phyloP scores from a whole-genome alignment of 2,888 invertebrate species.

The Lamellibrachia satsuma region DNA sequence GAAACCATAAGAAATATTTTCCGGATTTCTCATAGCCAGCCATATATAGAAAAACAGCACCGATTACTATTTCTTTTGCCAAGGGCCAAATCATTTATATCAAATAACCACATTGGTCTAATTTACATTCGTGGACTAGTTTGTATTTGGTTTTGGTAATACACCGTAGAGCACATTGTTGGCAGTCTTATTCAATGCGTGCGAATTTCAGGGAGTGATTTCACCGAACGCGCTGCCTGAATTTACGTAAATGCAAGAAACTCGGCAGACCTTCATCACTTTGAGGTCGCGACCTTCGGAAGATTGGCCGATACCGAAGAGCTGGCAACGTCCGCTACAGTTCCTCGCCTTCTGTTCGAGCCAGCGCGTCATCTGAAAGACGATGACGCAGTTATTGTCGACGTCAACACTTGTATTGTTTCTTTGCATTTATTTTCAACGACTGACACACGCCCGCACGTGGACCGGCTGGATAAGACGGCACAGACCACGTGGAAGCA shows the following conservation, averaged over 20 bases:
- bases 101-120: too few relatives aligned
- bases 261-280: constrained; percentile 19
- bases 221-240: not conserved
- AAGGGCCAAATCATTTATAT: too few relatives aligned
- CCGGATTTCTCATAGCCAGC: too few relatives aligned
- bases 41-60: too few relatives aligned
- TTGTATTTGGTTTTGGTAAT: too few relatives aligned
- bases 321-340: constrained; percentile 8
- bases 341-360: not conserved
- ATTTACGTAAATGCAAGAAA: not conserved
- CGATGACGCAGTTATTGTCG: not conserved
- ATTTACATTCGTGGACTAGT: too few relatives aligned
- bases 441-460: not conserved
- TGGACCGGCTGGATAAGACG: not conserved
- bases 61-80: too few relatives aligned
- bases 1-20: too few relatives aligned
- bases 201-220: too few relatives aligned
- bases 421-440: not conserved
- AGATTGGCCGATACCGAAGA: constrained; percentile 14
- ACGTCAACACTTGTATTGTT: not conserved
- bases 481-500: not conserved
- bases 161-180: too few relatives aligned
- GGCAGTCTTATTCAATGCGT: too few relatives aligned
- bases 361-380: constrained; percentile 18
- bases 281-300: constrained; percentile 20